phyloP scores from a whole-genome alignment of 2,797 vertebrate species.

The Eutrigla gurnardus region DNA sequence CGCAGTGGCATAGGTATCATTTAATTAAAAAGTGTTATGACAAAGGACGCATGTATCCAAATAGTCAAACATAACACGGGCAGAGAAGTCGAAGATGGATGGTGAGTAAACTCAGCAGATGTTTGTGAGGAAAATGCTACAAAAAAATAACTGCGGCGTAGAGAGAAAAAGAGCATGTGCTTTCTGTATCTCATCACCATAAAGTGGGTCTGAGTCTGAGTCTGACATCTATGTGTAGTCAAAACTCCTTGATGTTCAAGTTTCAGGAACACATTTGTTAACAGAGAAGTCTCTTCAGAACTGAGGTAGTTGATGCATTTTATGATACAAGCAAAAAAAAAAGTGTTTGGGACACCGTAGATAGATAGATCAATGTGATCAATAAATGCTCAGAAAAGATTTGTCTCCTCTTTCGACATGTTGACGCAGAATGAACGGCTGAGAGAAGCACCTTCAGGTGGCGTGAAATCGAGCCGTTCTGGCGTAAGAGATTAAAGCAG shows the following conservation, averaged over 20 bases:
- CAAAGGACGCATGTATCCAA: constrained; percentile 59
- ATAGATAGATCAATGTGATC: constrained; percentile 22
- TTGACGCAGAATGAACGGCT: background rate
- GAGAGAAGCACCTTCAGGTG: background rate
- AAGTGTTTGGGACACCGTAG: constrained; percentile 7
- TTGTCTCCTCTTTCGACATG: background rate
- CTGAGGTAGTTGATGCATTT: constrained; percentile 13
- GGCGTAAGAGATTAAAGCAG: background rate
- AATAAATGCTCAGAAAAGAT: constrained; percentile 24
- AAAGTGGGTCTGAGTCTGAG: too few species aligned
- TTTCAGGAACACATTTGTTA: constrained; percentile 4
- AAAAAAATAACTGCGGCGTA: background rate
- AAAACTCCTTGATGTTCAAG: background rate
- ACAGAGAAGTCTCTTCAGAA: constrained; percentile 4
- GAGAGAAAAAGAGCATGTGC: constrained; percentile 7
- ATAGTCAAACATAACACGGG: constrained; percentile 54
- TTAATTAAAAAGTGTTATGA: constrained; percentile 79
- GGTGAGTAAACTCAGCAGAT: constrained; percentile 43
- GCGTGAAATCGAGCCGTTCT: background rate
- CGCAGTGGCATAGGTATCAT: constrained; percentile 72
- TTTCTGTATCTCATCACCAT: background rate
- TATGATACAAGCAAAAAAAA: constrained; percentile 7
- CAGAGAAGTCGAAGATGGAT: constrained; percentile 52
- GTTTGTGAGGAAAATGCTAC: constrained; percentile 32
- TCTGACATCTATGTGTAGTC: too few species aligned